A percentile compares a stretch with the other conserved stretches of the same genome.
These are phyloP conservation scores for Epinotia bilunana DNA, from an alignment of 2,888 invertebrate genomes.

Conservation along the genomic window DNA sequence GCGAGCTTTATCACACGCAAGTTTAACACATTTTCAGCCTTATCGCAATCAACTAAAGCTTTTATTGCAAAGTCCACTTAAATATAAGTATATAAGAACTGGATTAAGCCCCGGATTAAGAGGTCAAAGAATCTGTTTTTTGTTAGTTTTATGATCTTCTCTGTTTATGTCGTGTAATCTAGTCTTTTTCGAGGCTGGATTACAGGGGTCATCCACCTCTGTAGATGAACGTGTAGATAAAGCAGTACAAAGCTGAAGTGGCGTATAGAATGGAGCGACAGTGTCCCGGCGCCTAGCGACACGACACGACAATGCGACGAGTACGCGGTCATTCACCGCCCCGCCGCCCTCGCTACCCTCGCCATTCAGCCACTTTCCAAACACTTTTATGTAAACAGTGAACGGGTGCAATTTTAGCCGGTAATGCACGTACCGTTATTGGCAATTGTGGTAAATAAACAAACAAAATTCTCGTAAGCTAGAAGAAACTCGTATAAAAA, in stretches of 20 bases:
- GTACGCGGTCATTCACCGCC: constrained; percentile 51
- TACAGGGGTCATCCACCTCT: constrained; percentile 34
- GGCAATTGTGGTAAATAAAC: constrained; percentile 1
- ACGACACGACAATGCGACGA: constrained; percentile 48
- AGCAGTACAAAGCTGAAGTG: constrained; percentile 42
- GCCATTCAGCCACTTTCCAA: constrained; percentile 51
- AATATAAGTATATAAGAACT: constrained; percentile 9
- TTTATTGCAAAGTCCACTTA: constrained; percentile 43
- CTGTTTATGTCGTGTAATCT: constrained; percentile 31
- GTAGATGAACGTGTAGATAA: constrained; percentile 39
- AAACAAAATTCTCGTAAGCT: constrained; percentile 17
- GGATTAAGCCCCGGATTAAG: constrained; percentile 17
- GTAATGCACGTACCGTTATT: constrained; percentile 9
- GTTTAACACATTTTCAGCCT: constrained; percentile 56
- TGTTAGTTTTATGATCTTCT: constrained; percentile 32
- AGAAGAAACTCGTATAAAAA: neutral
- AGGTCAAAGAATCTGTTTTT: constrained; percentile 30
- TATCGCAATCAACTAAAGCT: constrained; percentile 56
- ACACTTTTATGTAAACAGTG: constrained; percentile 46
- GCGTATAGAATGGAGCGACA: constrained; percentile 41
- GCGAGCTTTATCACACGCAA: constrained; percentile 49
- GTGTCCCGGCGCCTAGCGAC: constrained; percentile 26
- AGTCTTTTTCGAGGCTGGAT: constrained; percentile 24
- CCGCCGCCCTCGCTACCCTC: constrained; percentile 47
- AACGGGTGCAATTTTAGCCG: constrained; percentile 27